Conservation (phyloP, 2,797 vertebrate species). For the Sebastiscus albofasciatus region DNA sequence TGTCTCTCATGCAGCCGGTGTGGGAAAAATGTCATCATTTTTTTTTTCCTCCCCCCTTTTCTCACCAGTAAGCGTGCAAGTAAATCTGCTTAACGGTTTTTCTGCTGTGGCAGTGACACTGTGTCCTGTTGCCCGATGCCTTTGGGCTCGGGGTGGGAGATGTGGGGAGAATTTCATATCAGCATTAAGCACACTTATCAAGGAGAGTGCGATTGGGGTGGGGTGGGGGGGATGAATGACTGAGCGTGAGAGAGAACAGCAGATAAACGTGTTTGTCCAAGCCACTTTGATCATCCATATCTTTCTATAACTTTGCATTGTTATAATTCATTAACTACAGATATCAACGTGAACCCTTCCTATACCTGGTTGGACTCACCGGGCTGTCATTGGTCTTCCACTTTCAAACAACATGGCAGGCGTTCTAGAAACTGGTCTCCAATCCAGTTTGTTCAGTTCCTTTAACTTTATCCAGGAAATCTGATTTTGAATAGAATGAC, state of each 20-base stretch:
- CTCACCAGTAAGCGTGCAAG: constrained; percentile 67
- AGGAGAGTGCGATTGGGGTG: constrained; percentile 24
- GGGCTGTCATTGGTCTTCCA: neutral
- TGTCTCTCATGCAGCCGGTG: constrained; percentile 60
- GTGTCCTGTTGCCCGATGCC: constrained; percentile 75
- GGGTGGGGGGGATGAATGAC: neutral
- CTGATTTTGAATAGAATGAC: neutral
- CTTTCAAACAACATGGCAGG: neutral
- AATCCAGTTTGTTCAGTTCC: neutral
- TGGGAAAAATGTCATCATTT: constrained; percentile 62
- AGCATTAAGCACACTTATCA: constrained; percentile 78
- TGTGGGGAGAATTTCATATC: constrained; percentile 77
- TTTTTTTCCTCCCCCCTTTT: constrained; percentile 13
- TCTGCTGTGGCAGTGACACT: constrained; percentile 76
- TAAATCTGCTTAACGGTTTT: constrained; percentile 82
- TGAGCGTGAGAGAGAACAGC: constrained; percentile 32
- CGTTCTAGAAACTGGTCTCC: neutral
- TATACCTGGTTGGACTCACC: neutral
- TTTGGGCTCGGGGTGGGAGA: constrained; percentile 68
- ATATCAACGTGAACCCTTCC: neutral
- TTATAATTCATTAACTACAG: neutral
- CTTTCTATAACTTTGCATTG: neutral
- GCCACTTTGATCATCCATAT: constrained; percentile 36
- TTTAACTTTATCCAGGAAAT: neutral
- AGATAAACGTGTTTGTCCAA: constrained; percentile 32